A percentile compares a stretch with the other conserved stretches of the same genome.
Evolutionary conservation across 1,140 invertebrate genomes (phyloP).

Genomic region (Schlechtendalia chinensis): DNA sequence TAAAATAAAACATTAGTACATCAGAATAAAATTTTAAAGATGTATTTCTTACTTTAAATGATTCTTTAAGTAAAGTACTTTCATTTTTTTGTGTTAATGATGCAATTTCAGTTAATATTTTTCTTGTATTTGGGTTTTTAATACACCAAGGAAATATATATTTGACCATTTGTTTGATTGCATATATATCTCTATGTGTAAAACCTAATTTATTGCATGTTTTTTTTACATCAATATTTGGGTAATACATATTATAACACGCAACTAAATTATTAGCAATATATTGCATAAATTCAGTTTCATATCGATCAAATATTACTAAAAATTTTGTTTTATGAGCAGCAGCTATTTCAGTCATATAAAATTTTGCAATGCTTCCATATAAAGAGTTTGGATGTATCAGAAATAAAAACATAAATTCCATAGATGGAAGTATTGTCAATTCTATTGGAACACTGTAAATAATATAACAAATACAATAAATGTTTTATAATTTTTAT

Average conservation of each 20-base stretch:
- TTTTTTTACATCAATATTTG: constrained; percentile 38
- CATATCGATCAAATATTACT: constrained; percentile 52
- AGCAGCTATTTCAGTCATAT: constrained; percentile 52
- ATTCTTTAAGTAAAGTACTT: constrained; percentile 44
- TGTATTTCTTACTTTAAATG: constrained; percentile 46
- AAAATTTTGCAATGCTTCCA: constrained; percentile 49
- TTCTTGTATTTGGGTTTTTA: constrained; percentile 35
- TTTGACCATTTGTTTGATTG: constrained; percentile 36
- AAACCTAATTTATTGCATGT: constrained; percentile 22
- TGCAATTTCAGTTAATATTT: constrained; percentile 45
- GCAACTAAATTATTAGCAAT: constrained; percentile 42
- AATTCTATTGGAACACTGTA: constrained; percentile 52
- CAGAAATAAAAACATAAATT: constrained; percentile 51
- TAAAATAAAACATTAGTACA: constrained; percentile 5
- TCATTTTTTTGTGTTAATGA: constrained; percentile 40
- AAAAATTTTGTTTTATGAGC: constrained; percentile 51
- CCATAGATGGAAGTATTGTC: constrained; percentile 51
- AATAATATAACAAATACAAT: constrained; percentile 37
- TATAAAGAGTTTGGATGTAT: constrained; percentile 51
- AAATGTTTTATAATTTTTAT: neutral
- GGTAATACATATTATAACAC: constrained; percentile 30
- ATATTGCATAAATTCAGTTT: constrained; percentile 52
- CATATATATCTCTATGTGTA: constrained; percentile 36
- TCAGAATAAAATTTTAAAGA: neutral
- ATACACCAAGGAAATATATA: constrained; percentile 48